Conservation (phyloP, 2,888 invertebrate species). For the Xanthorhoe spadicearia region DNA sequence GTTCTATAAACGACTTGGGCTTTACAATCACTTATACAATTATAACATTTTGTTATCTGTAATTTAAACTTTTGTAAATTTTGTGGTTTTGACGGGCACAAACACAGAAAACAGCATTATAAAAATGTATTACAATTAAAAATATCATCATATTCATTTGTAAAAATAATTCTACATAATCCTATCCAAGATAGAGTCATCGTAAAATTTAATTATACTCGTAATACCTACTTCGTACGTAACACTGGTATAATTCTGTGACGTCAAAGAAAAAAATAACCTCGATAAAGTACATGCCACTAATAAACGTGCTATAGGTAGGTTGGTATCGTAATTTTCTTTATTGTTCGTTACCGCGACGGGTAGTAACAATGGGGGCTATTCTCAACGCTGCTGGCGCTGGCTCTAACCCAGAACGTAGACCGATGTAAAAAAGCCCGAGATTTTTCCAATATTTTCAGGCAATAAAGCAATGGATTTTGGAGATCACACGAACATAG, state of each 20-base stretch:
- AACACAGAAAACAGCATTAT: too few relatives aligned
- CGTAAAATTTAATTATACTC: not conserved
- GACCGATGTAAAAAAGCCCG: not conserved
- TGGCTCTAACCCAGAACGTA: not conserved
- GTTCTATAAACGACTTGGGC: not conserved
- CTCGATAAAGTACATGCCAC: conserved; percentile 54
- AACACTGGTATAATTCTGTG: conserved; percentile 38
- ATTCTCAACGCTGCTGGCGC: conserved; percentile 50
- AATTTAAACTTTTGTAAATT: too few relatives aligned
- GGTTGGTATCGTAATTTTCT: conserved; percentile 69
- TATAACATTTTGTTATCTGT: too few relatives aligned
- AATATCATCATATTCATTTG: not conserved
- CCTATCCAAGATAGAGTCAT: not conserved
- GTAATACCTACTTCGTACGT: too few relatives aligned
- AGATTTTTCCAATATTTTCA: not conserved
- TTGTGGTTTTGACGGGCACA: too few relatives aligned
- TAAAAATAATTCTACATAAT: not conserved
- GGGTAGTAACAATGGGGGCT: conserved; percentile 63
- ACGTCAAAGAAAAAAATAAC: conserved; percentile 49
- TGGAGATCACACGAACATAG: too few relatives aligned
- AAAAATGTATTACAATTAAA: too few relatives aligned
- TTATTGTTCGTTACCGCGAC: conserved; percentile 70
- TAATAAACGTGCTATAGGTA: conserved; percentile 58
- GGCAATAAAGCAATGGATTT: too few relatives aligned
- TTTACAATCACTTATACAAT: too few relatives aligned